A percentile compares a stretch with the other conserved stretches of the same genome.
phyloP scores from a whole-genome alignment of 2,113 vertebrate species.

The Fukomys damarensis region DNA sequence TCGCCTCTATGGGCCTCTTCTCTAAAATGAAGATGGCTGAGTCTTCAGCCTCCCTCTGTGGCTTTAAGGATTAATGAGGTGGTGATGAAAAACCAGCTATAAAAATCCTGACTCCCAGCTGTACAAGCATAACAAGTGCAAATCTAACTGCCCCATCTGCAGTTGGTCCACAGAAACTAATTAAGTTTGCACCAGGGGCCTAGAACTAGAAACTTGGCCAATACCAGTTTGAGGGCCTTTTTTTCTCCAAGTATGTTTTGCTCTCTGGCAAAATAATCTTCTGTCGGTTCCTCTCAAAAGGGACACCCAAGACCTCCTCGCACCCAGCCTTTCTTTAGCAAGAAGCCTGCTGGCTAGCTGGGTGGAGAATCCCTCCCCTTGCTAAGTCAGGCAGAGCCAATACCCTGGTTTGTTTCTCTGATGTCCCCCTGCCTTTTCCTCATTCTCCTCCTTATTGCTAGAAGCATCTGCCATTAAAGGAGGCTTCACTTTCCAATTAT shows the following conservation, averaged over 20 bases:
- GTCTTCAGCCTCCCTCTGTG: conserved; percentile 19
- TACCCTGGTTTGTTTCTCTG: not conserved
- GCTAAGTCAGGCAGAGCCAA: not conserved
- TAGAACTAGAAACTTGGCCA: conserved; percentile 18
- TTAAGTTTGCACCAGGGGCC: conserved; percentile 49
- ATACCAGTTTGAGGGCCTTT: not conserved
- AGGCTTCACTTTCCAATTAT: conserved; percentile 13
- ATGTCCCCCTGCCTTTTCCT: not conserved
- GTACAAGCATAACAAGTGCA: conserved; percentile 58
- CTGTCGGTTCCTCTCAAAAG: conserved; percentile 2
- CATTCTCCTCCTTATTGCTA: not conserved
- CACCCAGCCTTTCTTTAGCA: not conserved
- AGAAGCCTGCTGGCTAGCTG: not conserved
- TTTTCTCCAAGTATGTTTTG: conserved; percentile 40
- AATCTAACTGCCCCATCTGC: not conserved
- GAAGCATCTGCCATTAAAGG: conserved; percentile 46
- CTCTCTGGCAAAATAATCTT: conserved; percentile 41
- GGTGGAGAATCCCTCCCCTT: not conserved
- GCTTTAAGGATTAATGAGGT: conserved; percentile 70
- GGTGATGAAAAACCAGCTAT: conserved; percentile 47
- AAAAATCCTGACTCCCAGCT: conserved; percentile 58
- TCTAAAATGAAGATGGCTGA: conserved; percentile 65
- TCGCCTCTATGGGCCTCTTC: conserved; percentile 38
- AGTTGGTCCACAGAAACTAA: conserved; percentile 64
- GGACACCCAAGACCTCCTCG: not conserved